These are phyloP conservation scores for Cloeon dipterum DNA, from an alignment of 2,888 invertebrate species.

Conservation along the genomic window DNA sequence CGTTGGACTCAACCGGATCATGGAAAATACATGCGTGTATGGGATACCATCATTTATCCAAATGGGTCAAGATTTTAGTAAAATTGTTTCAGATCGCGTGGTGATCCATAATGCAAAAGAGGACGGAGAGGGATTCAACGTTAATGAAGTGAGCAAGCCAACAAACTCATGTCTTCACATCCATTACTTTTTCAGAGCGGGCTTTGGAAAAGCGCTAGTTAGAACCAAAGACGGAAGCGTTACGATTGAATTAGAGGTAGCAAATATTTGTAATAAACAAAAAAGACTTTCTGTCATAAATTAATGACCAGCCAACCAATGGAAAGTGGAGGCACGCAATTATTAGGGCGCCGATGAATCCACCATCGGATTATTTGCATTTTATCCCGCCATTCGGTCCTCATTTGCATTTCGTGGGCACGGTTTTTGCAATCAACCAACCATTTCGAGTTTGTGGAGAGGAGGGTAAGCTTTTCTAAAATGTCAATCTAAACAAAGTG, in stretches of 20 bases:
- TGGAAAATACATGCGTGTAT: no score
- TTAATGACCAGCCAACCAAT: not conserved
- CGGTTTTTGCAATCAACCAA: not conserved
- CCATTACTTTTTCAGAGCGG: not conserved
- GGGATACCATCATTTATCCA: no score
- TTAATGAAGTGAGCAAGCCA: not conserved
- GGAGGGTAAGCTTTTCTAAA: not conserved
- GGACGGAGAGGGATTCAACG: not conserved
- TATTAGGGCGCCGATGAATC: not conserved
- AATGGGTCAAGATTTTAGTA: no score
- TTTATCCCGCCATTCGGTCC: not conserved
- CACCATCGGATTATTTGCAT: not conserved
- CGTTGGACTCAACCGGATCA: no score
- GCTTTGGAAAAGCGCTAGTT: not conserved
- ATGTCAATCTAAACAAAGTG: no score
- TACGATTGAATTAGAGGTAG: not conserved
- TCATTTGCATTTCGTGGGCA: not conserved
- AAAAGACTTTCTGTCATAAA: no score
- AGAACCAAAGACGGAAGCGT: not conserved
- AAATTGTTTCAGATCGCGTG: not conserved
- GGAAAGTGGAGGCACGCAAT: not conserved
- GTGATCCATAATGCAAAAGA: not conserved
- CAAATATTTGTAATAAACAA: no score
- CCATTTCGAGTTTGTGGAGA: slow-evolving; percentile 1
- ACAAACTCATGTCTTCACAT: not conserved